Percentiles rank a stretch among this genome's conserved stretches.
phyloP scores from a whole-genome alignment of 1,140 invertebrate species.

The Drosophila repletoides region DNA sequence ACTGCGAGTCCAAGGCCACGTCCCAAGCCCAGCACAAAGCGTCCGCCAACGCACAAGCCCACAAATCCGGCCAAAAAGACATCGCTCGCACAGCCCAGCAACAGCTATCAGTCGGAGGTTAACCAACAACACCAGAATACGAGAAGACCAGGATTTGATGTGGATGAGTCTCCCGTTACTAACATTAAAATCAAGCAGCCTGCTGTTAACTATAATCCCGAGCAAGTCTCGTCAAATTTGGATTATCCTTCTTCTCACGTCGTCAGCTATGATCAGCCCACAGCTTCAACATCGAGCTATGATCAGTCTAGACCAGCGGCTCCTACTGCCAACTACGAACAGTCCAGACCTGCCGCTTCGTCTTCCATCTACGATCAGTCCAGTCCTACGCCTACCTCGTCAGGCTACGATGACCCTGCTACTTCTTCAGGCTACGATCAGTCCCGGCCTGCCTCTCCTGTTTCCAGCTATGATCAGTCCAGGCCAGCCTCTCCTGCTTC shows the following conservation, averaged over 20 bases:
- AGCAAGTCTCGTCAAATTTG: constrained; percentile 18
- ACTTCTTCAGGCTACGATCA: too few relatives aligned
- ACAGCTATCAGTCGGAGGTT: constrained; percentile 36
- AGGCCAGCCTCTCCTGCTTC: constrained; percentile 1
- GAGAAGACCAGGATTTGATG: constrained; percentile 23
- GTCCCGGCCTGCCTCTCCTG: too few relatives aligned
- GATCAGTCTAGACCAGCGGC: constrained; percentile 3
- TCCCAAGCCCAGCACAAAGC: constrained; percentile 53
- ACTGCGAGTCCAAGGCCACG: constrained; percentile 61
- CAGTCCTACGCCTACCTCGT: too few relatives aligned
- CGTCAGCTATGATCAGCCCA: too few relatives aligned
- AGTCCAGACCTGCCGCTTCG: too few relatives aligned
- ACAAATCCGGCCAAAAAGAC: constrained; percentile 26
- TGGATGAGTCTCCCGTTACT: constrained; percentile 47
- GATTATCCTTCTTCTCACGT: too few relatives aligned
- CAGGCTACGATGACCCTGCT: too few relatives aligned
- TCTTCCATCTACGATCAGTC: too few relatives aligned
- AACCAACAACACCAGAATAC: constrained; percentile 17
- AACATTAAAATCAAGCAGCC: constrained; percentile 61
- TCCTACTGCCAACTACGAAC: too few relatives aligned
- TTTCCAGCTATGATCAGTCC: too few relatives aligned
- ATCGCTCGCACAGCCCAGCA: constrained; percentile 18
- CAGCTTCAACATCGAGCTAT: too few relatives aligned
- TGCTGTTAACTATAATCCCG: constrained; percentile 23
- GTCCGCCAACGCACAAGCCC: not conserved